These are phyloP conservation scores for Rhinoderma darwinii DNA, from an alignment of 2,113 vertebrate species.

Conservation along the genomic window DNA sequence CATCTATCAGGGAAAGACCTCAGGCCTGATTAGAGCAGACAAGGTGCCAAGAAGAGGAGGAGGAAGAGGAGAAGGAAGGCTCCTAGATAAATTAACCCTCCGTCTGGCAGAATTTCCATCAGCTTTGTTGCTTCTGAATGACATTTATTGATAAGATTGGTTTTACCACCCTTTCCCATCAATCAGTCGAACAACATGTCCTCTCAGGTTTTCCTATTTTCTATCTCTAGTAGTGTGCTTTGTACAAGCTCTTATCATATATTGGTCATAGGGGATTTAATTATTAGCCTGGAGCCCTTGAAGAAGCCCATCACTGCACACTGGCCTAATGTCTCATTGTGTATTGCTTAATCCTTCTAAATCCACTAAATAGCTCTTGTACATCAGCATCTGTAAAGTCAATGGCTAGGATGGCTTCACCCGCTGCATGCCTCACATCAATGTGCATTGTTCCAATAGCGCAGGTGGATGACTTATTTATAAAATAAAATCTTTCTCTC, in stretches of 20 bases:
- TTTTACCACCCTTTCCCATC: constrained; percentile 65
- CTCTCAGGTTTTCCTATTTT: constrained; percentile 37
- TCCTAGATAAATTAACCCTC: constrained; percentile 69
- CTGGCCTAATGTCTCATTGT: constrained; percentile 42
- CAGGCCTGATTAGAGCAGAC: constrained; percentile 66
- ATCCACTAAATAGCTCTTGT: constrained; percentile 45
- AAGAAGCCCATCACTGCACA: constrained; percentile 54
- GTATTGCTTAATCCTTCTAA: constrained; percentile 46
- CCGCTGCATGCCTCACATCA: background rate
- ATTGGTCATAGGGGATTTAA: constrained; percentile 52
- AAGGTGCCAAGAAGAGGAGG: constrained; percentile 64
- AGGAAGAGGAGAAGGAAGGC: constrained; percentile 63
- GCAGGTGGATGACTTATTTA: background rate
- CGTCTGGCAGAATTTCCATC: constrained; percentile 64
- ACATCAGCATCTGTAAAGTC: constrained; percentile 18
- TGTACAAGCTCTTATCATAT: constrained; percentile 57
- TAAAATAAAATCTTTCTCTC: background rate
- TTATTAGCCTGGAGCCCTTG: constrained; percentile 59
- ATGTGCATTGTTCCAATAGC: background rate
- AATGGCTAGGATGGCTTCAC: background rate
- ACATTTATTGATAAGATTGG: constrained; percentile 71
- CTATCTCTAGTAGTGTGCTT: constrained; percentile 57
- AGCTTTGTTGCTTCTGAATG: constrained; percentile 71
- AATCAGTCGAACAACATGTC: constrained; percentile 61
- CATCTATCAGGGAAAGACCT: constrained; percentile 70